Percentiles rank a stretch among this genome's conserved stretches.
phyloP scores from a whole-genome alignment of 2,113 vertebrate species.

The Cottus gobio region DNA sequence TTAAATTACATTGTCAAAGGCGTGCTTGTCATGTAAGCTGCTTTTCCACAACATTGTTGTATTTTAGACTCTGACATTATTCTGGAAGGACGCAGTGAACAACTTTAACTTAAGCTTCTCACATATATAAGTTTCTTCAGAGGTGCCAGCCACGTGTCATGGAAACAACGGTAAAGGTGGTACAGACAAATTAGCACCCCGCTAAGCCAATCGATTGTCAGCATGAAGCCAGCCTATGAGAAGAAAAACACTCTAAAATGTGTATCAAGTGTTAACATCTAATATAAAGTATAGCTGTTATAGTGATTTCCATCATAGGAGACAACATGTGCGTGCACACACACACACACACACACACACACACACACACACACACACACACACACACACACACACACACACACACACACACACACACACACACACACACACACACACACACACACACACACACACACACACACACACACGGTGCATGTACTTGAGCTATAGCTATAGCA shows the following conservation, averaged over 20 bases:
- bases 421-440: too few species aligned
- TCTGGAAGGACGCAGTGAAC: slow-evolving; percentile 2
- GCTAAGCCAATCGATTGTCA: slow-evolving; percentile 27
- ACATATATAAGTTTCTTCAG: slow-evolving; percentile 11
- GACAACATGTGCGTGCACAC: background rate
- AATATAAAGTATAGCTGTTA: slow-evolving; percentile 6
- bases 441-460: too few species aligned
- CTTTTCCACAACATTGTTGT: slow-evolving; percentile 19
- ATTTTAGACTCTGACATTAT: slow-evolving; percentile 20
- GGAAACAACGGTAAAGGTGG: slow-evolving; percentile 15
- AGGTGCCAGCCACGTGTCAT: background rate
- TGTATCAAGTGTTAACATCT: background rate
- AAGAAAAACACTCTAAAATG: slow-evolving; percentile 16
- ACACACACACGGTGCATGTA: background rate
- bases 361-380: too few species aligned
- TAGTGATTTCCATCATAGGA: background rate
- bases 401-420: too few species aligned
- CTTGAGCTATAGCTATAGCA: slow-evolving; percentile 15
- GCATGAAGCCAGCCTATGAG: slow-evolving; percentile 21
- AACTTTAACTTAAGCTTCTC: slow-evolving; percentile 6
- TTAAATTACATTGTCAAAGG: slow-evolving; percentile 37
- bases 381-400: too few species aligned
- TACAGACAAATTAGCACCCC: slow-evolving; percentile 26
- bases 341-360: background rate
- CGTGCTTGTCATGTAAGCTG: slow-evolving; percentile 30